Conservation (phyloP, 2,888 invertebrate genomes). For the Watsonalla binaria region DNA sequence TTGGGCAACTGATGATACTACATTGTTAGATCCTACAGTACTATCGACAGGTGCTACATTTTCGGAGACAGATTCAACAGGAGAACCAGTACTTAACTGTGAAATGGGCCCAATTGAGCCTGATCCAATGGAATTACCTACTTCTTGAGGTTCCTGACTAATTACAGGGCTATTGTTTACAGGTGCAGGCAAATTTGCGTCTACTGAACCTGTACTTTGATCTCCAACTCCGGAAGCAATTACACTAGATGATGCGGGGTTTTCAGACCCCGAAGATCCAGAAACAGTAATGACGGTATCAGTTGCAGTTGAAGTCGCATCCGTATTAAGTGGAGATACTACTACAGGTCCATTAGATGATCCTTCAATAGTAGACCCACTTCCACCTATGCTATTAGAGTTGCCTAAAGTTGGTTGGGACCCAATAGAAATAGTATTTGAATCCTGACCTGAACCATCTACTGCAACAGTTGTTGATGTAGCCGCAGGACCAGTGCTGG, state of each 20-base stretch:
- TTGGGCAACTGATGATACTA: neutral
- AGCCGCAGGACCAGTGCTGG: too few species aligned
- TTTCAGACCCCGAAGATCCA: neutral
- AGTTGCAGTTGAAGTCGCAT: too few species aligned
- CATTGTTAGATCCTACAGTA: neutral
- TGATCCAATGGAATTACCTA: too few species aligned
- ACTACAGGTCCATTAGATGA: too few species aligned
- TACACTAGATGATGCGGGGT: neutral
- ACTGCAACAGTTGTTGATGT: neutral
- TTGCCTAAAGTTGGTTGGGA: too few species aligned
- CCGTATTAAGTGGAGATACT: too few species aligned
- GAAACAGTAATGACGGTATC: too few species aligned
- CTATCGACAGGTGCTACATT: neutral
- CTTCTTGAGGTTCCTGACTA: too few species aligned
- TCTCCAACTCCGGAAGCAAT: neutral
- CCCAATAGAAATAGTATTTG: neutral
- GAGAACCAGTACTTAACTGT: neutral
- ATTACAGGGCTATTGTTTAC: too few species aligned
- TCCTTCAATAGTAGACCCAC: neutral
- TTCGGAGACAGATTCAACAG: slow-evolving; percentile 2
- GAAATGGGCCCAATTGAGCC: too few species aligned
- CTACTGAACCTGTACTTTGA: neutral
- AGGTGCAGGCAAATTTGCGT: too few species aligned
- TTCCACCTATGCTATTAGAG: neutral
- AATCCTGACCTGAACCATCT: neutral